These are phyloP conservation scores for Tholera decimalis DNA, from an alignment of 2,888 invertebrate genomes.

Conservation along the genomic window DNA sequence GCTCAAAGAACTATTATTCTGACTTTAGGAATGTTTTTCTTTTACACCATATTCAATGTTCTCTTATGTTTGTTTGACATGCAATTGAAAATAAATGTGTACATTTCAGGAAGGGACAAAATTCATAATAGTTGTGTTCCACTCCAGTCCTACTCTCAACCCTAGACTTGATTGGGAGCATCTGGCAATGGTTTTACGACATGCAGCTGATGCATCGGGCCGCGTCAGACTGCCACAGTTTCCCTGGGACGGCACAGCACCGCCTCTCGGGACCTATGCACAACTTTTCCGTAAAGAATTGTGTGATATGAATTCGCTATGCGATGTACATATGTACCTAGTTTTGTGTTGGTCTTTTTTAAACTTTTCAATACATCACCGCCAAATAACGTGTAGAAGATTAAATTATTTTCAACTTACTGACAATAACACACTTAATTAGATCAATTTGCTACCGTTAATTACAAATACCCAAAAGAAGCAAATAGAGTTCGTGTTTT, in stretches of 20 bases:
- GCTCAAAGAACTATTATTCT: slow-evolving; percentile 22
- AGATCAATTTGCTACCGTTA: slow-evolving; percentile 60
- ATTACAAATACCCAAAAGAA: slow-evolving; percentile 64
- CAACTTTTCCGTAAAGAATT: slow-evolving; percentile 61
- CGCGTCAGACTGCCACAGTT: slow-evolving; percentile 64
- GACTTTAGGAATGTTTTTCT: slow-evolving; percentile 19
- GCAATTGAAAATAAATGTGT: slow-evolving; percentile 13
- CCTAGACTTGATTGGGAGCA: slow-evolving; percentile 77
- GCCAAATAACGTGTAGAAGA: slow-evolving; percentile 11
- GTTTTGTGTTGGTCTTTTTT: slow-evolving; percentile 36
- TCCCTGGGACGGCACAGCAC: slow-evolving; percentile 56
- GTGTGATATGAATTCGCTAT: slow-evolving; percentile 62
- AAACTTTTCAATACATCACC: slow-evolving; percentile 35
- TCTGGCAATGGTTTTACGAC: slow-evolving; percentile 73
- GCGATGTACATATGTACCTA: too few relatives aligned
- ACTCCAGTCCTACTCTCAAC: slow-evolving; percentile 35
- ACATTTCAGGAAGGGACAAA: background rate
- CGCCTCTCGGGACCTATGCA: slow-evolving; percentile 65
- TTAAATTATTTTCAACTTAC: slow-evolving; percentile 19
- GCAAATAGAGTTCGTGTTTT: slow-evolving; percentile 76
- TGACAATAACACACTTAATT: slow-evolving; percentile 50
- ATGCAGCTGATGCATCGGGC: slow-evolving; percentile 67
- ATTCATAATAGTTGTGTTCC: slow-evolving; percentile 3
- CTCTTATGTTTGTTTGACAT: background rate
- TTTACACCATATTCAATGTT: background rate